phyloP scores from a whole-genome alignment of 2,888 invertebrate species.

The Rhaphigaster nebulosa region DNA sequence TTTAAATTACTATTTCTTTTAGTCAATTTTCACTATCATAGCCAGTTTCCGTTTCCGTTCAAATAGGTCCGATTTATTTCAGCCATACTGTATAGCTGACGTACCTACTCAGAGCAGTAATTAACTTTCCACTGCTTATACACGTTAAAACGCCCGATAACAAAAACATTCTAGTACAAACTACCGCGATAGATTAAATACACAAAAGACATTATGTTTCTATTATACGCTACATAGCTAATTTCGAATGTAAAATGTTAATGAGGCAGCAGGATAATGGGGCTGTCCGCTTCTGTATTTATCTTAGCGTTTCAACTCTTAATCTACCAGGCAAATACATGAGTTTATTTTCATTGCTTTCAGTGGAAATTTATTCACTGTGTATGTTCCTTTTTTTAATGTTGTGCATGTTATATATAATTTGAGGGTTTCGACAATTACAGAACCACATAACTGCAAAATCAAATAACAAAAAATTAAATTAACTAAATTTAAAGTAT shows the following conservation, averaged over 20 bases:
- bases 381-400: neutral
- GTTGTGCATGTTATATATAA: neutral
- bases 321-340: neutral
- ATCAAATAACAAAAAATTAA: neutral
- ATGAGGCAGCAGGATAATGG: neutral
- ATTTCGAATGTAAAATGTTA: conserved; percentile 22
- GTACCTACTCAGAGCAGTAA: too few species aligned
- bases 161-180: neutral
- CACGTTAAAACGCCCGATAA: neutral
- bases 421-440: neutral
- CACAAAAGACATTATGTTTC: neutral
- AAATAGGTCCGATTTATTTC: too few species aligned
- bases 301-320: neutral
- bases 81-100: too few species aligned
- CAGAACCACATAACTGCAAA: neutral
- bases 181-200: neutral
- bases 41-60: too few species aligned
- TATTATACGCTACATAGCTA: neutral
- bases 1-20: too few species aligned
- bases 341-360: neutral
- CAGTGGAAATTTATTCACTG: neutral
- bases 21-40: too few species aligned
- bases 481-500: too few species aligned
- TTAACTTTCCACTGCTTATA: neutral
- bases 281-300: neutral